Conservation (phyloP, 2,113 vertebrate species). For the Alouatta palliata region DNA sequence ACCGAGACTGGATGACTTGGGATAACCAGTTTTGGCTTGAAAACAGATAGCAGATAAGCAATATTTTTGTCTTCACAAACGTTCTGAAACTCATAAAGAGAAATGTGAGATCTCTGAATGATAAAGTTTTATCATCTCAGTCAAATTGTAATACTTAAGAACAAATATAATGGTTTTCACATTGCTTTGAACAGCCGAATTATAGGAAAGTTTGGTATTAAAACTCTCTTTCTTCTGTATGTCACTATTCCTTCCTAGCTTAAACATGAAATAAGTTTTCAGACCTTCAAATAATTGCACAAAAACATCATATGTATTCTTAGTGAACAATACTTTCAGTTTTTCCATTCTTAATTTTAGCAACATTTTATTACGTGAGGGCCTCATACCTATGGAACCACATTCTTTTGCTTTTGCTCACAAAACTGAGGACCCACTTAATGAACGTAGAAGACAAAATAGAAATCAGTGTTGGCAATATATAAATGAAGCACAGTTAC, state of each 20-base stretch:
- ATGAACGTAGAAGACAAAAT: background rate
- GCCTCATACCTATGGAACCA: background rate
- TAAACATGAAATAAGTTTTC: conserved; percentile 6
- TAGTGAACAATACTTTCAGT: background rate
- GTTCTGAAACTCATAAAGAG: background rate
- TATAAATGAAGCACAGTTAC: background rate
- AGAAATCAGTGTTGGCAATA: background rate
- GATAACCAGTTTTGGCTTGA: background rate
- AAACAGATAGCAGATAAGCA: background rate
- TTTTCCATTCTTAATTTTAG: conserved; percentile 40
- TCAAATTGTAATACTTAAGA: conserved; percentile 16
- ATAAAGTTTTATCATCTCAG: background rate
- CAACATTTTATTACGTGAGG: background rate
- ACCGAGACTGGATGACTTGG: background rate
- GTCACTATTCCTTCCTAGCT: background rate
- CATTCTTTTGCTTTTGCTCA: conserved; percentile 5
- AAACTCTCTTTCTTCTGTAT: background rate
- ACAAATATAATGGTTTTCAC: background rate
- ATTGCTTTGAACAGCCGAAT: background rate
- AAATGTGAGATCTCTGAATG: background rate
- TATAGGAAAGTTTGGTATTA: background rate
- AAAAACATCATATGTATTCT: background rate
- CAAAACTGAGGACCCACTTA: background rate
- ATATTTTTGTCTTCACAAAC: background rate
- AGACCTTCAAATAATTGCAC: background rate